Evolutionary conservation across 2,113 vertebrate species (phyloP).

Genomic region (Pelobates fuscus): DNA sequence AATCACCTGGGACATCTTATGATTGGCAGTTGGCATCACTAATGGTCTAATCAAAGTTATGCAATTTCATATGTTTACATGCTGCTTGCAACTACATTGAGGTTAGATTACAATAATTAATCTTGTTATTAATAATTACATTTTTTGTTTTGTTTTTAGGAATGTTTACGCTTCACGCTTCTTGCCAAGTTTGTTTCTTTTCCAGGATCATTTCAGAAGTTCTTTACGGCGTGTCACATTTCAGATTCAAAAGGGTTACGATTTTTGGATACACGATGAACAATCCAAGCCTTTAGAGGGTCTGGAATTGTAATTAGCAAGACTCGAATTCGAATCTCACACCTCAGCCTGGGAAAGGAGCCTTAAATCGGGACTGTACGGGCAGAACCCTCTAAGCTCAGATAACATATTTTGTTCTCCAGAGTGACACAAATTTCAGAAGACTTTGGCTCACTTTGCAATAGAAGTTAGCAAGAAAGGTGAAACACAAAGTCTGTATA

Average conservation of each 20-base stretch:
- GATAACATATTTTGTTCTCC: slow-evolving; percentile 44
- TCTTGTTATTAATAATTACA: no score
- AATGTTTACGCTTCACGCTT: no score
- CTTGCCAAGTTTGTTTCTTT: slow-evolving; percentile 19
- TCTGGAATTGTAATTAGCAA: slow-evolving; percentile 48
- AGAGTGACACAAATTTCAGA: slow-evolving; percentile 50
- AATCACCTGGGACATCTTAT: no score
- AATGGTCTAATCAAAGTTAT: no score
- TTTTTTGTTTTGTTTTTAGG: background rate
- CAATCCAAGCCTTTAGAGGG: slow-evolving; percentile 39
- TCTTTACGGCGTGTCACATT: slow-evolving; percentile 24
- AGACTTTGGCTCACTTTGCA: slow-evolving; percentile 48
- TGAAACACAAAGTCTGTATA: slow-evolving; percentile 53
- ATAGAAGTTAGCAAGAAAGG: slow-evolving; percentile 23
- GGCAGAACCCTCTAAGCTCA: slow-evolving; percentile 37
- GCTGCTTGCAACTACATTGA: no score
- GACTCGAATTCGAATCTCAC: slow-evolving; percentile 39
- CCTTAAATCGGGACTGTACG: slow-evolving; percentile 18
- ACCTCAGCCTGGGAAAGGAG: slow-evolving; percentile 45
- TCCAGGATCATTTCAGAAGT: slow-evolving; percentile 12
- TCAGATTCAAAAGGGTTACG: slow-evolving; percentile 27
- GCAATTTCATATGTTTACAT: no score
- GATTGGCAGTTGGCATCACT: no score
- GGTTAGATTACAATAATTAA: no score
- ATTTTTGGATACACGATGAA: slow-evolving; percentile 27